A percentile compares a stretch with the other conserved stretches of the same genome.
phyloP scores from a whole-genome alignment of 2,113 vertebrate genomes.

The Menidia beryllina region DNA sequence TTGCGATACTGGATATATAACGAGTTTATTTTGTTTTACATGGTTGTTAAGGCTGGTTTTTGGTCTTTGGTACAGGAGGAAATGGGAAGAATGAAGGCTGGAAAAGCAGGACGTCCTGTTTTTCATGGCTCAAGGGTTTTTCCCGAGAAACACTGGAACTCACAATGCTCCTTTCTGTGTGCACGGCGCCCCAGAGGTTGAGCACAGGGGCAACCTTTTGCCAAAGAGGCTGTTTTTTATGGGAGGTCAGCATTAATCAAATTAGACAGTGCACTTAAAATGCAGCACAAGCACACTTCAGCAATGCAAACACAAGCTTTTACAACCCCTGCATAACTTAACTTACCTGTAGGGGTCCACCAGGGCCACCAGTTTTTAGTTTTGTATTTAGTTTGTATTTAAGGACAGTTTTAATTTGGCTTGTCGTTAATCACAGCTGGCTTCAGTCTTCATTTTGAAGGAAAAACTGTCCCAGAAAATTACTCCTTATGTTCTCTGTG shows the following conservation, averaged over 20 bases:
- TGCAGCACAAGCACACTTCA: conserved; percentile 28
- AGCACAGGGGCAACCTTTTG: conserved; percentile 49
- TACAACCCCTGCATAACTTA: not conserved
- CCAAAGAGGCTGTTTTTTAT: conserved; percentile 30
- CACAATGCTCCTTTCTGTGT: conserved; percentile 64
- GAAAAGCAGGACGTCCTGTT: conserved; percentile 70
- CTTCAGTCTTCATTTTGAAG: not conserved
- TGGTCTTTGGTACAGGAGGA: conserved; percentile 19
- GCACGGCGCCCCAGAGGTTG: not conserved
- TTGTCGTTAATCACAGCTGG: too few species aligned
- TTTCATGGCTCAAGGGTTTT: conserved; percentile 70
- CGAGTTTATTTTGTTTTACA: conserved; percentile 17
- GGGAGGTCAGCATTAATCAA: conserved; percentile 47
- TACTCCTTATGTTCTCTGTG: not conserved
- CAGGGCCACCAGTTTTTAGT: not conserved
- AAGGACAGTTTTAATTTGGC: too few species aligned
- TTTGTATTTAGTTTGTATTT: too few species aligned
- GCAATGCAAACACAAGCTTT: conserved; percentile 24
- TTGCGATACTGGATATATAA: not conserved
- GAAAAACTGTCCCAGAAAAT: not conserved
- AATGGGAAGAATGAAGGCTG: conserved; percentile 32
- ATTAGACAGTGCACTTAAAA: conserved; percentile 37
- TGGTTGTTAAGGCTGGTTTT: conserved; percentile 23
- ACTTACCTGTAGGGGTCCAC: too few species aligned
- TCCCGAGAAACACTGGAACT: conserved; percentile 39